Conservation (phyloP, 2,888 invertebrate species). For the Drosophila stalkeri region DNA sequence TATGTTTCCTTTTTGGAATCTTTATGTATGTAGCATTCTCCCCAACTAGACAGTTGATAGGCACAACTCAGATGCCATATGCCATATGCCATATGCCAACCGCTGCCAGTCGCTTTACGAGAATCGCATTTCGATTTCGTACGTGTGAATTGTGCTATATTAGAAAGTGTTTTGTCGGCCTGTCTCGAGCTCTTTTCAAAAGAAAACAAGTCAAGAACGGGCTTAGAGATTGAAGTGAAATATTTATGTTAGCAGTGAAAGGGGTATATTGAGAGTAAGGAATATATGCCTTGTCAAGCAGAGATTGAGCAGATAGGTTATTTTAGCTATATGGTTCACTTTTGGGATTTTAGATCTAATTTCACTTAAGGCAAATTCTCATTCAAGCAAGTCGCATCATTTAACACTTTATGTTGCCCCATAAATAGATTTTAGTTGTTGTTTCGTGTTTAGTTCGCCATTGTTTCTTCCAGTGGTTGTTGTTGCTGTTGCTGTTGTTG, state of each 20-base stretch:
- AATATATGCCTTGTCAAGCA: neutral
- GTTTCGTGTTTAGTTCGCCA: constrained; percentile 42
- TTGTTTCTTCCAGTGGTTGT: constrained; percentile 30
- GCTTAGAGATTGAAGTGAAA: constrained; percentile 3
- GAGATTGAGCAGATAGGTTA: neutral
- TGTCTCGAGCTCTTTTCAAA: neutral
- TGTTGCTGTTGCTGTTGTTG: constrained; percentile 13
- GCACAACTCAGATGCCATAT: constrained; percentile 13
- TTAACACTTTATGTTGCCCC: constrained; percentile 43
- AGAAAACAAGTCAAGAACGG: neutral
- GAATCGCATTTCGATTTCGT: constrained; percentile 31
- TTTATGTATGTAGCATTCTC: constrained; percentile 8
- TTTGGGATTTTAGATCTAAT: neutral
- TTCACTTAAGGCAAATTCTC: neutral
- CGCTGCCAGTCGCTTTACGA: constrained; percentile 2
- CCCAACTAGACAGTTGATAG: constrained; percentile 28
- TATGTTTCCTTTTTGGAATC: constrained; percentile 43
- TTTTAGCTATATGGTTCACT: neutral
- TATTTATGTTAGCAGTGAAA: neutral
- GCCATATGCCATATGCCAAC: constrained; percentile 8
- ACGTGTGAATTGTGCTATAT: constrained; percentile 28
- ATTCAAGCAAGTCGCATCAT: constrained; percentile 14
- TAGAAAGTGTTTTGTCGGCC: constrained; percentile 47
- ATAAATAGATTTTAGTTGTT: constrained; percentile 51
- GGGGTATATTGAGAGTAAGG: neutral